A percentile compares a stretch with the other conserved stretches of the same genome.
Conservation (phyloP, 64 coral and sea anemone species). For the Astreopora myriophthalma region DNA sequence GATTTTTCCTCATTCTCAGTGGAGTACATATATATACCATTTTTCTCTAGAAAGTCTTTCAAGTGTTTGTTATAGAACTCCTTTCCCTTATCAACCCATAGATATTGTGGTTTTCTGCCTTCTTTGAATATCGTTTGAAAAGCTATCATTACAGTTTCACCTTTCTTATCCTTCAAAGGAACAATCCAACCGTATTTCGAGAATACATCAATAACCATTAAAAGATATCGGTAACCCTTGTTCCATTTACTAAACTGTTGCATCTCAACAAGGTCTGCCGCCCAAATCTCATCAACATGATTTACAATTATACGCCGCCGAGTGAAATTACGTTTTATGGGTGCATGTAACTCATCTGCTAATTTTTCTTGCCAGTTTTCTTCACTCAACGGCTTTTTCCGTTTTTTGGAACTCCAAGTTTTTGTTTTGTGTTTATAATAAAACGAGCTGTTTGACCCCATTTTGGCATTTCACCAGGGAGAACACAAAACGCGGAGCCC, state of each 20-base stretch:
- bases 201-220: conserved; percentile 36
- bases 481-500: too few species aligned
- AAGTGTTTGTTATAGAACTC: conserved; percentile 19
- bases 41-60: background rate
- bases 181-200: conserved; percentile 27
- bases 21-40: background rate
- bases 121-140: conserved; percentile 23
- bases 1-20: conserved; percentile 64
- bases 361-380: background rate
- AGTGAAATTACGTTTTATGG: background rate
- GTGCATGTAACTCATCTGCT: background rate
- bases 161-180: conserved; percentile 1
- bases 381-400: background rate
- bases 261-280: conserved; percentile 38
- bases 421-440: background rate
- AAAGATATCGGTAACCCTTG: conserved; percentile 49
- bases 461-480: too few species aligned
- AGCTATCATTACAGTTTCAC: background rate
- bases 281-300: conserved; percentile 21
- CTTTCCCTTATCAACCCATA: conserved; percentile 57
- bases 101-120: background rate
- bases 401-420: background rate
- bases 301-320: conserved; percentile 25
- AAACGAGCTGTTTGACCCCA: too few species aligned
- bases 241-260: conserved; percentile 43